phyloP scores from a whole-genome alignment of 2,113 vertebrate genomes.

The Phoxinus phoxinus region DNA sequence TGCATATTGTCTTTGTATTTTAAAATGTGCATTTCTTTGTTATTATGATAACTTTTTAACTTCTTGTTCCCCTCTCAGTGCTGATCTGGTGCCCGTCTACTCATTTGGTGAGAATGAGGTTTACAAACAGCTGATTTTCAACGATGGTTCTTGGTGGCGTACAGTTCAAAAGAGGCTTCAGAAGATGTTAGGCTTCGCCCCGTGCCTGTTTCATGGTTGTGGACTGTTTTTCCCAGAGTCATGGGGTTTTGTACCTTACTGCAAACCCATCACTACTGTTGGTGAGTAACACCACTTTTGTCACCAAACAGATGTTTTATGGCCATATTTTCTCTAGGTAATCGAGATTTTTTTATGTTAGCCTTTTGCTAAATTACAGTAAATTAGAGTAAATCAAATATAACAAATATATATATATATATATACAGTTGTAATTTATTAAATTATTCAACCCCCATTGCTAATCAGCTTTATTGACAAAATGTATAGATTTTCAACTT shows the following conservation, averaged over 20 bases:
- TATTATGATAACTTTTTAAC: neutral
- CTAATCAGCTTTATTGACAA: too few relatives aligned
- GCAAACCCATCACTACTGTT: conserved; percentile 91
- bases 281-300: conserved; percentile 73
- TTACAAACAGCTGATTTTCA: conserved; percentile 91
- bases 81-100: conserved; percentile 93
- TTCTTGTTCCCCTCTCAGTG: conserved; percentile 70
- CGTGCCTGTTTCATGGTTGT: conserved; percentile 91
- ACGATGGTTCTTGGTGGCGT: conserved; percentile 86
- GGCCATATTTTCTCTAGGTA: neutral
- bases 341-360: neutral
- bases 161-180: conserved; percentile 87
- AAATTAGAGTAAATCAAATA: too few relatives aligned
- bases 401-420: too few relatives aligned
- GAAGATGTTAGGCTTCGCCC: conserved; percentile 93
- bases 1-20: conserved; percentile 14
- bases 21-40: conserved; percentile 21
- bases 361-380: neutral
- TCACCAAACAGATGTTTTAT: neutral
- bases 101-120: conserved; percentile 96
- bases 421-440: too few relatives aligned
- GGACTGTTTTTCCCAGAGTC: conserved; percentile 87
- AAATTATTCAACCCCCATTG: too few relatives aligned
- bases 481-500: too few relatives aligned
- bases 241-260: conserved; percentile 89